These are phyloP conservation scores for Lemur catta DNA, from an alignment of 2,797 vertebrate genomes.

Conservation along the genomic window DNA sequence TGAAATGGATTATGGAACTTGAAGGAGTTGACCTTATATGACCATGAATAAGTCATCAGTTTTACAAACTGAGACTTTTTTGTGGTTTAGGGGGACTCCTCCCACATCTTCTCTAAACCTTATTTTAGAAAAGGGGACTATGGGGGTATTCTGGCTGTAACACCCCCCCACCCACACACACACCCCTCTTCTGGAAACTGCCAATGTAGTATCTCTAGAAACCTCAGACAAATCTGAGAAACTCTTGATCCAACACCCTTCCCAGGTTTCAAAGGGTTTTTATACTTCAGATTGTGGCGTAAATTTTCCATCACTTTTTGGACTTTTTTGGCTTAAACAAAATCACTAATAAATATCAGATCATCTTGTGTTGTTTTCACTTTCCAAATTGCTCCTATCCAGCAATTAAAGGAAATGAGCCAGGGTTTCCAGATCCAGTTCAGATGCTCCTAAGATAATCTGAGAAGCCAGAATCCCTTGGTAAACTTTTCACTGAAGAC, in stretches of 20 bases:
- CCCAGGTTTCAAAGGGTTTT: neutral
- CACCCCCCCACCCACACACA: neutral
- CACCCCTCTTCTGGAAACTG: constrained; percentile 30
- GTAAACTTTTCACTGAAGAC: neutral
- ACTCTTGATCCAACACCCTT: constrained; percentile 19
- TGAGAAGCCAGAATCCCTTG: neutral
- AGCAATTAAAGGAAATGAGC: neutral
- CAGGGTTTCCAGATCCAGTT: neutral
- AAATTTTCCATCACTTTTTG: constrained; percentile 52
- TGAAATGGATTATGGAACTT: neutral
- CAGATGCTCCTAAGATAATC: neutral
- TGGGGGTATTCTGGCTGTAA: constrained; percentile 62
- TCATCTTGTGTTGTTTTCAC: neutral
- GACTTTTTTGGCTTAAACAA: neutral
- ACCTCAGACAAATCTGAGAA: constrained; percentile 58
- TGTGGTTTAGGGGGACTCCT: constrained; percentile 54
- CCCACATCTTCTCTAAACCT: constrained; percentile 36
- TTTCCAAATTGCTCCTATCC: neutral
- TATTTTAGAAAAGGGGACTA: constrained; percentile 57
- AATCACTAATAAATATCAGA: constrained; percentile 8
- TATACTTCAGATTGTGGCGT: constrained; percentile 25
- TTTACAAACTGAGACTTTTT: constrained; percentile 51
- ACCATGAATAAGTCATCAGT: constrained; percentile 38
- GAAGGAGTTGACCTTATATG: neutral
- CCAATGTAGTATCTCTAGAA: constrained; percentile 42